These are phyloP conservation scores for Grammomys surdaster DNA, from an alignment of 2,113 vertebrate genomes.

Conservation along the genomic window DNA sequence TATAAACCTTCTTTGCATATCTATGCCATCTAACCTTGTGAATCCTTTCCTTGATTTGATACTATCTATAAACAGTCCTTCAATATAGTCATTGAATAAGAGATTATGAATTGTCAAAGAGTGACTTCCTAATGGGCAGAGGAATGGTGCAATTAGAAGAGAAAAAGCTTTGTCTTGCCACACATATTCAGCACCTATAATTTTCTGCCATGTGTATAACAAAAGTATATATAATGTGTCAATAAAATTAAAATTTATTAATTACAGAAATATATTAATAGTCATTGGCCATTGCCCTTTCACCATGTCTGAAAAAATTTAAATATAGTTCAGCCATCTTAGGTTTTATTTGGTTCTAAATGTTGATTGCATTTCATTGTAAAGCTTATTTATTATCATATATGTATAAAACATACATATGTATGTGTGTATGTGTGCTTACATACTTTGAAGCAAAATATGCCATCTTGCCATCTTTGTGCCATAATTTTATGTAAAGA, in stretches of 20 bases:
- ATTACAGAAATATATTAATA: not conserved
- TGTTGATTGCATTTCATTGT: slow-evolving; percentile 16
- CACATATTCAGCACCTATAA: not conserved
- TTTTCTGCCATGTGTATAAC: not conserved
- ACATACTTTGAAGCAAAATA: slow-evolving; percentile 54
- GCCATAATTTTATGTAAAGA: not conserved
- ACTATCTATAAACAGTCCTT: not conserved
- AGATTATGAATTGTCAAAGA: not conserved
- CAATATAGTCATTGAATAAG: not conserved
- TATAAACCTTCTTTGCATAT: not conserved
- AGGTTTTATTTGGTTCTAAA: slow-evolving; percentile 26
- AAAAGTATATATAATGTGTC: not conserved
- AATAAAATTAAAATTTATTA: not conserved
- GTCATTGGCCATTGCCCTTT: not conserved
- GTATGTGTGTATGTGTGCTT: not conserved
- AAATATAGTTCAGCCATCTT: not conserved
- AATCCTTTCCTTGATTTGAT: not conserved
- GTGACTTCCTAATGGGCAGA: not conserved
- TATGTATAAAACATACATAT: not conserved
- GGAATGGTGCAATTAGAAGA: not conserved
- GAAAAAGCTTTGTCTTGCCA: not conserved
- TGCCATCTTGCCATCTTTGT: not conserved
- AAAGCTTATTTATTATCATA: not conserved
- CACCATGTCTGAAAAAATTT: not conserved
- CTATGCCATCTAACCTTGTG: not conserved